Percentiles rank a stretch among this genome's conserved stretches.
These are phyloP conservation scores for Philotrypesis tridentata DNA, from an alignment of 1,140 invertebrate species.

Conservation along the genomic window DNA sequence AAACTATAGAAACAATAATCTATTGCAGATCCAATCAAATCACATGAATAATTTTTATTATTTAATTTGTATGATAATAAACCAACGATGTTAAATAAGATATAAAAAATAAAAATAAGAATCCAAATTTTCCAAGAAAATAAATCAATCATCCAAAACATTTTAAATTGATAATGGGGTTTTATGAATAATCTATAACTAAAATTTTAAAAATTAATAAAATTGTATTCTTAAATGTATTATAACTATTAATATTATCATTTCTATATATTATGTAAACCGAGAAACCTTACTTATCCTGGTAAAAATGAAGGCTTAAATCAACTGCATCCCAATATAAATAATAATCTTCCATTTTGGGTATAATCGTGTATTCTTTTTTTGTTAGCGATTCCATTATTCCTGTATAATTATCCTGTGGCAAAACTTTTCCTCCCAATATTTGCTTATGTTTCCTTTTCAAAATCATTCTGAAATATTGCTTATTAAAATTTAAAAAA, in stretches of 20 bases:
- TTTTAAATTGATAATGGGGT: conserved; percentile 11
- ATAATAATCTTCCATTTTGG: neutral
- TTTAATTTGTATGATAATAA: neutral
- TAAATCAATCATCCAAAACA: conserved; percentile 20
- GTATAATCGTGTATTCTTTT: neutral
- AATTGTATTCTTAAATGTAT: too few relatives aligned
- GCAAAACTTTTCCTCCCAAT: neutral
- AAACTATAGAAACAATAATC: conserved; percentile 31
- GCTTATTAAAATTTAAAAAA: neutral
- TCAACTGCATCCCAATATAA: neutral
- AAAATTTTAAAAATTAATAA: neutral
- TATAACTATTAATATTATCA: too few relatives aligned
- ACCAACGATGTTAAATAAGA: neutral
- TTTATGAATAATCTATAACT: conserved; percentile 1
- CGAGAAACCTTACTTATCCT: conserved; percentile 13
- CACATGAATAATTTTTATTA: neutral
- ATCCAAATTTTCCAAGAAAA: conserved; percentile 11
- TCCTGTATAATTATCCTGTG: neutral
- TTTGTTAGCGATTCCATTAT: neutral
- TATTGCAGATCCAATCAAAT: neutral
- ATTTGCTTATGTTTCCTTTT: neutral
- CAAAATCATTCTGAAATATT: conserved; percentile 12
- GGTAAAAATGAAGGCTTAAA: neutral
- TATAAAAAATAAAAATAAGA: neutral
- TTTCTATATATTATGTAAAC: too few relatives aligned